Conservation (phyloP, 2,888 invertebrate genomes). For the Nephrotoma flavescens region DNA sequence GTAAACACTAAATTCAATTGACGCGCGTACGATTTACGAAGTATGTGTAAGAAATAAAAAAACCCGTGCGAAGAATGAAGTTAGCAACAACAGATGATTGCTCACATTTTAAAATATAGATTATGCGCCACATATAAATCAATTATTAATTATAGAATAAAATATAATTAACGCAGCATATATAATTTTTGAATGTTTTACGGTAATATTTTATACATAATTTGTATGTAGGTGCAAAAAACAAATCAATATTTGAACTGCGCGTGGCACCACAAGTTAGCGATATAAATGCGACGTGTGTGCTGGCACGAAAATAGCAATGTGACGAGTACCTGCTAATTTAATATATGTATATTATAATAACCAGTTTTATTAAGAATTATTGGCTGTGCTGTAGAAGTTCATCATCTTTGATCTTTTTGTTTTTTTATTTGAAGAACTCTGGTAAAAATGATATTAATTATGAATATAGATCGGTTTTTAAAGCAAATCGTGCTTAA, state of each 20-base stretch:
- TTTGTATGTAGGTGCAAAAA: not conserved
- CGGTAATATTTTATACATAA: not conserved
- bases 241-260: not conserved
- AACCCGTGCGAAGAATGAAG: too few relatives aligned
- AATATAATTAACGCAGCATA: too few relatives aligned
- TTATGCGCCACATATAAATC: too few relatives aligned
- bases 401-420: not conserved
- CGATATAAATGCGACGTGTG: not conserved
- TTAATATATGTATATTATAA: not conserved
- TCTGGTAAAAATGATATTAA: not conserved
- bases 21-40: too few relatives aligned
- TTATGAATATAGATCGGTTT: too few relatives aligned
- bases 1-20: too few relatives aligned
- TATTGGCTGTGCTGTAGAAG: not conserved
- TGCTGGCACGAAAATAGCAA: not conserved
- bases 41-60: too few relatives aligned
- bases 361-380: not conserved
- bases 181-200: not conserved
- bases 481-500: too few relatives aligned
- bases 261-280: not conserved
- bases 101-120: too few relatives aligned
- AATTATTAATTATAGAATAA: too few relatives aligned
- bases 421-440: not conserved
- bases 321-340: not conserved
- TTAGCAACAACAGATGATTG: too few relatives aligned